Percentiles rank a stretch among this genome's conserved stretches.
phyloP scores from a whole-genome alignment of 1,140 invertebrate genomes.

The Lepidotrigona ventralis region DNA sequence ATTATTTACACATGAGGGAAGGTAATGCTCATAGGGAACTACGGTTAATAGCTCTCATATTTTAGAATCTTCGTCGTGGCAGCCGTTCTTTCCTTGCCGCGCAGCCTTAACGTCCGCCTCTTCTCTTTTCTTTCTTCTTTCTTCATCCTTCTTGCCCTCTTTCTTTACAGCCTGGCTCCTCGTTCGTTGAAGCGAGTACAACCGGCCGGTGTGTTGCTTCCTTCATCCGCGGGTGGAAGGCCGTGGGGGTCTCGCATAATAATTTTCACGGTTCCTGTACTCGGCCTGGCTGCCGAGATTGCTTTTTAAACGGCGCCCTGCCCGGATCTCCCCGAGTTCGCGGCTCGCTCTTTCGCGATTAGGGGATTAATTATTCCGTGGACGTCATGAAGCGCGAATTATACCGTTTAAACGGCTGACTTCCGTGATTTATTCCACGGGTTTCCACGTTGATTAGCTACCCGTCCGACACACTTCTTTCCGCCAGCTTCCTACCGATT shows the following conservation, averaged over 20 bases:
- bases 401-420: slow-evolving; percentile 31
- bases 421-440: slow-evolving; percentile 32
- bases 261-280: slow-evolving; percentile 59
- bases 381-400: slow-evolving; percentile 32
- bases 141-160: neutral
- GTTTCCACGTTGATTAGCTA: slow-evolving; percentile 32
- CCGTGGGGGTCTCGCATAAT: slow-evolving; percentile 49
- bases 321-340: slow-evolving; percentile 17
- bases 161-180: slow-evolving; percentile 44
- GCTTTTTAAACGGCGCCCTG: slow-evolving; percentile 64
- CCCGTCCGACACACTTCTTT: slow-evolving; percentile 2
- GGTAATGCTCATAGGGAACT: slow-evolving; percentile 66
- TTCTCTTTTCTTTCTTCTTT: neutral
- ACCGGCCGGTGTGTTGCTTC: slow-evolving; percentile 24
- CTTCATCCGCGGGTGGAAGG: slow-evolving; percentile 5
- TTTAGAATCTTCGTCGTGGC: slow-evolving; percentile 68
- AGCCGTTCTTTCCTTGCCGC: slow-evolving; percentile 42
- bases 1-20: slow-evolving; percentile 73
- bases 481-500: neutral
- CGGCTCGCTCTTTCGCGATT: slow-evolving; percentile 60
- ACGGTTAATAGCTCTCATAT: slow-evolving; percentile 75
- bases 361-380: slow-evolving; percentile 72
- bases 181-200: slow-evolving; percentile 23
- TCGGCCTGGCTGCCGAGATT: slow-evolving; percentile 60
- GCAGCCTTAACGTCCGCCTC: slow-evolving; percentile 25